Conservation (phyloP, 1,140 invertebrate genomes). For the Parasteatoda tepidariorum region DNA sequence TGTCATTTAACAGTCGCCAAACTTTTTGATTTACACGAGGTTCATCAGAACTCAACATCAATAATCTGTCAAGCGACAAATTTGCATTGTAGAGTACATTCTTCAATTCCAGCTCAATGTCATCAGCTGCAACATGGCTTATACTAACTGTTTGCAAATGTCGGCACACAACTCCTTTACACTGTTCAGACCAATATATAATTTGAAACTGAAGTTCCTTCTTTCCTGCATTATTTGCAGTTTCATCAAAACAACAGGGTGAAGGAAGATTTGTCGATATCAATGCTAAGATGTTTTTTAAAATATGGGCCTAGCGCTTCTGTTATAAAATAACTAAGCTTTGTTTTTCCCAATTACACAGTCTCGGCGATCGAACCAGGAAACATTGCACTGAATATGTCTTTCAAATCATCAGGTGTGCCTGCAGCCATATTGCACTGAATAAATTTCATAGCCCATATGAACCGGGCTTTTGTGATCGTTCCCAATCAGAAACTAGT, state of each 20-base stretch:
- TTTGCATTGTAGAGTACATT: neutral
- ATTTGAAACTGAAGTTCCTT: too few species aligned
- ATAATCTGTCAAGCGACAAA: conserved; percentile 5
- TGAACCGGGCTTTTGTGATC: neutral
- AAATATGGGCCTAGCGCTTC: conserved; percentile 41
- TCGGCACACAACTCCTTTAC: neutral
- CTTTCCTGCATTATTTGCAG: conserved; percentile 32
- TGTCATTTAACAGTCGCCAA: neutral
- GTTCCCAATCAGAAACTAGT: neutral
- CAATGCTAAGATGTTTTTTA: conserved; percentile 12
- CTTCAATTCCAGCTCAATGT: neutral
- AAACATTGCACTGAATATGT: conserved; percentile 25
- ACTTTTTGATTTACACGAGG: conserved; percentile 49
- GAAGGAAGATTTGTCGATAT: conserved; percentile 14
- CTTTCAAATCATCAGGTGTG: neutral
- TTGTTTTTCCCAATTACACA: conserved; percentile 33
- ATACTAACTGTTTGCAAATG: conserved; percentile 37
- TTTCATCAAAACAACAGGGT: conserved; percentile 47
- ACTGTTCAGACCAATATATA: conserved; percentile 29
- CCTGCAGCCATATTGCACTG: conserved; percentile 6
- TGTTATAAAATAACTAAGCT: conserved; percentile 23
- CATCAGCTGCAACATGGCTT: conserved; percentile 28
- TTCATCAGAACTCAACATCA: conserved; percentile 36
- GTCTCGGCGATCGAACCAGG: neutral
- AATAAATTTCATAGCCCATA: neutral